phyloP scores from a whole-genome alignment of 2,113 vertebrate species.

The Anser cygnoides region DNA sequence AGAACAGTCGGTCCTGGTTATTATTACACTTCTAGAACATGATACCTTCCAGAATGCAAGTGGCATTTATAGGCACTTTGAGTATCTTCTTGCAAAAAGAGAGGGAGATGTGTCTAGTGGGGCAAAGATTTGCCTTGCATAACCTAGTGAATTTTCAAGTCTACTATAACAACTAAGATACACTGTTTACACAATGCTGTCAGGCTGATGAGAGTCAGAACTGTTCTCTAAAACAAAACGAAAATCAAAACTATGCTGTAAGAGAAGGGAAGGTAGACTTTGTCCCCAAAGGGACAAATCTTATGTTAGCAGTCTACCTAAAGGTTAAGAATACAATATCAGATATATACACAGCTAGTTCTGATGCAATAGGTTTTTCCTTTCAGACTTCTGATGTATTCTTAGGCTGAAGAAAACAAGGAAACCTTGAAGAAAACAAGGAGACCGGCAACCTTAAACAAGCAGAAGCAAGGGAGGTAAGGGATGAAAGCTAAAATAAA shows the following conservation, averaged over 20 bases:
- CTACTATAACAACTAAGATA: not conserved
- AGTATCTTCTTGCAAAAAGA: not conserved
- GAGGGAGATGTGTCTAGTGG: not conserved
- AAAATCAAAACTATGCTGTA: not conserved
- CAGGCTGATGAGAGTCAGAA: not conserved
- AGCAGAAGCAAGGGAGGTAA: too few relatives aligned
- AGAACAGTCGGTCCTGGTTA: constrained; percentile 19
- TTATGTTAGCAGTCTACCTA: not conserved
- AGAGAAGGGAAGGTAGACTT: not conserved
- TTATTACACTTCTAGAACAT: not conserved
- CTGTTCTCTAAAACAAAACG: not conserved
- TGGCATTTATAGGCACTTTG: constrained; percentile 10
- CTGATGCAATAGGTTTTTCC: not conserved
- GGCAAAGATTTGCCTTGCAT: not conserved
- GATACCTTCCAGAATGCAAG: not conserved
- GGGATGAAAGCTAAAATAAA: too few relatives aligned
- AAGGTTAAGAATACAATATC: not conserved
- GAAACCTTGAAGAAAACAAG: too few relatives aligned
- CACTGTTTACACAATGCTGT: not conserved
- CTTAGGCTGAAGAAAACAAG: too few relatives aligned
- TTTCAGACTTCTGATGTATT: not conserved
- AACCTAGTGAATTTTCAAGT: not conserved
- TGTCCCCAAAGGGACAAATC: not conserved
- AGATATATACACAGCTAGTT: not conserved
- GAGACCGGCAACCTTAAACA: too few relatives aligned